Evolutionary conservation across 2,113 vertebrate genomes (phyloP).

Genomic region (Pituophis catenifer): DNA sequence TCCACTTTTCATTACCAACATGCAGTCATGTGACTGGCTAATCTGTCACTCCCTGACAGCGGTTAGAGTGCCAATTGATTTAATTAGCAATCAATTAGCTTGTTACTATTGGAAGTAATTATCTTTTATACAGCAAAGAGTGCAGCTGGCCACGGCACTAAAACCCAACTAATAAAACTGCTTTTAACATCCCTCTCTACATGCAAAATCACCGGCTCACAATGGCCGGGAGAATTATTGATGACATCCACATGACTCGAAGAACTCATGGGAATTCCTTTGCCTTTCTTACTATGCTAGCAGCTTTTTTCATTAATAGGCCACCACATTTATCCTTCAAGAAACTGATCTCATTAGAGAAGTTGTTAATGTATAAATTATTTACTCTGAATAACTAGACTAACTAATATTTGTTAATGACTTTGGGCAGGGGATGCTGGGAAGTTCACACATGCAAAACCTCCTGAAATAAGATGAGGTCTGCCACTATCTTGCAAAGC

Average conservation of each 20-base stretch:
- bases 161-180: conserved; percentile 82
- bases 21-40: conserved; percentile 78
- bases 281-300: conserved; percentile 68
- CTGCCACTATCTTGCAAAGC: neutral
- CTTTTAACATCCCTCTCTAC: conserved; percentile 65
- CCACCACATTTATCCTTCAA: conserved; percentile 52
- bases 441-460: neutral
- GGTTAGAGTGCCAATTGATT: conserved; percentile 95
- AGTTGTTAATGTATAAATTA: conserved; percentile 50
- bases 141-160: conserved; percentile 97
- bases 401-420: conserved; percentile 35
- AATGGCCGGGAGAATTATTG: conserved; percentile 77
- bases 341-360: conserved; percentile 50
- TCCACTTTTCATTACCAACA: conserved; percentile 83
- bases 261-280: conserved; percentile 76
- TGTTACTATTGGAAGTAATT: conserved; percentile 99
- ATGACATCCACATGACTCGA: conserved; percentile 74
- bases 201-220: conserved; percentile 65
- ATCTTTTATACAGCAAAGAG: conserved; percentile 97
- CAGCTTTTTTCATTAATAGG: conserved; percentile 55
- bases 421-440: neutral
- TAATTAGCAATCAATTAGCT: conserved; percentile 99
- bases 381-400: conserved; percentile 25
- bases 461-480: neutral
- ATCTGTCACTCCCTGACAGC: conserved; percentile 94